Evolutionary conservation across 2,797 vertebrate genomes (phyloP), one percentile per base, ranked within the genome.

Genomic region (Cephalopachus bancanus): DNA sequence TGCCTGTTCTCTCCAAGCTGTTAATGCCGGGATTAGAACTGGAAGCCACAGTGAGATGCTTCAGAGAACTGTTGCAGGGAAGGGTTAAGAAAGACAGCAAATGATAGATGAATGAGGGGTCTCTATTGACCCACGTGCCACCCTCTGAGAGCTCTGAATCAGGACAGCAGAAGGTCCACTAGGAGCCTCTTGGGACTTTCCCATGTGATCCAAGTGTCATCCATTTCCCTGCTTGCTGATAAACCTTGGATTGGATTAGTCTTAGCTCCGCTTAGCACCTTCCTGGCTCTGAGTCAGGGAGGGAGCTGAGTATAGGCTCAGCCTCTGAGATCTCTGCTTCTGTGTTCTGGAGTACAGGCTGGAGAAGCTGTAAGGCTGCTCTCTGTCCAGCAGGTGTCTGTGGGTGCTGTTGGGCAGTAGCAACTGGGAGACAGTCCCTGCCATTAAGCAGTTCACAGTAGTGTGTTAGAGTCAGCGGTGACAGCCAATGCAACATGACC

Each of bases 301-400:
- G 62, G 28, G 22, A 69, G 33, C 12, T 6, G 7, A 51, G 62
- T 37, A 37, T 3, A 37, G 10, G 22, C 19, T 85, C 24, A n/a
- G 33, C 15, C 28, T 53, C 72, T 10, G 26, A 22, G 11, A 51
- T 30, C 17, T 44, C 59, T 22, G 59, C 12, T 62, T 37, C 59
- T 53, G 22, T 92, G 20, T 26, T 20, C 90, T 37, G 67, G 69
- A 74, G 22, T 28, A 75, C 69, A 74, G 37, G n/a, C 15, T 6
- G 19, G n/a, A 62, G 10, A n/a, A 2, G 3, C 10, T 30, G 69
- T 30, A 44, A 0, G 0, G 3, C 10, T 24, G 28, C 62, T 37
- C n/a, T 30, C 10, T 8, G 1, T 53, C 89, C 33, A 10, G 10
- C 26, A 69, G 17, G 28, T 0, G 4, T 26, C 12, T 79, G 62